Evolutionary conservation across 1,140 invertebrate species (phyloP).

Genomic region (Sweltsa coloradensis): DNA sequence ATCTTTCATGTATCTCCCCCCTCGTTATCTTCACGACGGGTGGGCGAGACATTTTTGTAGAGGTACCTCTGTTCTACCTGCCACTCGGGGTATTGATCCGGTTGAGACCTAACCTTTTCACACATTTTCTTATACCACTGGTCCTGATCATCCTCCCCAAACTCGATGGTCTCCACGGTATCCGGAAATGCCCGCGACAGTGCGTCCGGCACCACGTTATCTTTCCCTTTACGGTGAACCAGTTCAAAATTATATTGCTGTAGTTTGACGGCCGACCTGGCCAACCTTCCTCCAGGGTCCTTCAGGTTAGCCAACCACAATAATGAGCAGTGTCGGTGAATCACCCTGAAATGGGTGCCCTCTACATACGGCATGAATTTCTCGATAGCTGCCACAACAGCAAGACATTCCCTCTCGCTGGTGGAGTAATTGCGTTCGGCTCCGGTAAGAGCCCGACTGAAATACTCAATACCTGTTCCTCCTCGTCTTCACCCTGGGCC

Average conservation of each 20-base stretch:
- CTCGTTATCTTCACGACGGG: too few species aligned
- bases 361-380: conserved; percentile 30
- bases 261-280: conserved; percentile 24
- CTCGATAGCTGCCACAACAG: conserved; percentile 26
- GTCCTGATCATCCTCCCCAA: background rate
- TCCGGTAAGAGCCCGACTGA: conserved; percentile 22
- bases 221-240: conserved; percentile 23
- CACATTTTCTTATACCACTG: conserved; percentile 2
- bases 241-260: conserved; percentile 27
- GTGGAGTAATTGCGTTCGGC: conserved; percentile 28
- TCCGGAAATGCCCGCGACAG: conserved; percentile 19
- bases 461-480: conserved; percentile 18
- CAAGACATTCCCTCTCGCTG: conserved; percentile 29
- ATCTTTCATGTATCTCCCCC: too few species aligned
- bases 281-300: conserved; percentile 21
- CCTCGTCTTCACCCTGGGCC: too few species aligned
- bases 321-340: conserved; percentile 22
- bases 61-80: background rate
- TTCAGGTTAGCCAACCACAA: conserved; percentile 19
- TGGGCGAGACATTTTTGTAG: conserved; percentile 12
- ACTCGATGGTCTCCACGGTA: background rate
- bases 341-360: conserved; percentile 24
- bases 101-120: background rate
- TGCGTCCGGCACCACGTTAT: conserved; percentile 25
- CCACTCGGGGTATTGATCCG: background rate